These are phyloP conservation scores for Acanthacorydalis orientalis DNA, from an alignment of 2,888 invertebrate genomes.

Conservation along the genomic window DNA sequence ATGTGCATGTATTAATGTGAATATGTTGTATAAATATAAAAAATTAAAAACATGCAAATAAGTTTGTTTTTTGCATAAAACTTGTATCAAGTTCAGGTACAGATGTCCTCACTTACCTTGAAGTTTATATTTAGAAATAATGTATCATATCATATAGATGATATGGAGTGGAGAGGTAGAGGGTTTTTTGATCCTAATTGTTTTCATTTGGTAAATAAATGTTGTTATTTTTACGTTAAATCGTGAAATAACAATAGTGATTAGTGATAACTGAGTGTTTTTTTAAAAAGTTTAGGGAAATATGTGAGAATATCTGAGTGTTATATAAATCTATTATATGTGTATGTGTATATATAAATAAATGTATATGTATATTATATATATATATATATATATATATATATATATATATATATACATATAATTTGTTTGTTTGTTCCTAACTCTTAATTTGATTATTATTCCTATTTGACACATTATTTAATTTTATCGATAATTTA, in stretches of 20 bases:
- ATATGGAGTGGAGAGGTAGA: not conserved
- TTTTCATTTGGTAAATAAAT: constrained; percentile 2
- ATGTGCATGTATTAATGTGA: too few relatives aligned
- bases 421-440: not conserved
- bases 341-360: not conserved
- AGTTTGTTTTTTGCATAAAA: too few relatives aligned
- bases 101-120: not conserved
- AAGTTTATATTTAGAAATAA: not conserved
- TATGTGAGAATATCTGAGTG: not conserved
- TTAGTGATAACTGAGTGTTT: not conserved
- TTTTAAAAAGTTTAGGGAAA: not conserved
- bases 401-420: not conserved
- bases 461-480: not conserved
- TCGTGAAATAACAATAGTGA: not conserved
- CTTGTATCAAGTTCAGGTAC: not conserved
- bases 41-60: too few relatives aligned
- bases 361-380: not conserved
- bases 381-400: not conserved
- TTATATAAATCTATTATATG: not conserved
- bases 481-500: not conserved
- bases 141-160: not conserved
- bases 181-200: constrained; percentile 4
- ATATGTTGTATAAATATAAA: too few relatives aligned
- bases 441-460: not conserved
- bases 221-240: not conserved